Evolutionary conservation across 2,113 vertebrate genomes (phyloP), one percentile per base, ranked within the genome.

Genomic region (Boleophthalmus pectinirostris): DNA sequence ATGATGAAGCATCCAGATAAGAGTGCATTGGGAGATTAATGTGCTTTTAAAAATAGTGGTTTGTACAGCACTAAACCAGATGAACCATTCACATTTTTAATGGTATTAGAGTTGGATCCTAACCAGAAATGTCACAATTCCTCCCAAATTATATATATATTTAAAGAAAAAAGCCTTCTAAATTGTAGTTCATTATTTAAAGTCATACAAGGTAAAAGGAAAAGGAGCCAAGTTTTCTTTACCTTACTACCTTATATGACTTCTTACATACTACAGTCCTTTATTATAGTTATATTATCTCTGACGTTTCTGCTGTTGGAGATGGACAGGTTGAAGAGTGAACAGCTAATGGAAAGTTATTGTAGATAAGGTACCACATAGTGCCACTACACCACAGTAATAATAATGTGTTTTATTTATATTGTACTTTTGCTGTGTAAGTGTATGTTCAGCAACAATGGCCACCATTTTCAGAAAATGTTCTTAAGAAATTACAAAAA

Each of bases 1-100:
- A 58, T 58, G 56, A 58, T 58, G 56, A 58, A 58, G 56, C 21
- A 58, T 58, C 23, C 23, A 58, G 56, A 58, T 58, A 58, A 58
- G 56, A 58, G 56, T 25, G 12, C 25, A 61, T 8, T 8, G 25
- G 58, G 24, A 61, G 58, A 61, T 61, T 18, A 18, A 61, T 61
- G 58, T 61, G 58, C 24, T 58, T 61, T 61, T 33, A 33, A 61
- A 61, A 33, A 61, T 61, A 33, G 58, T 18, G 24, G 5, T 25
- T 61, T 61, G 8, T 33, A 25, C 23, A 15, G 56, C 56, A 58
- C 23, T 58, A 33, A 29, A 33, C 25, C 25, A 61, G 58, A 58
- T 25, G 56, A 61, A 33, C 58, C 58, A 9, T 61, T 61, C 58
- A 61, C 58, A 33, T 33, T 61, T 61, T 61, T 61, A 61, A 33